phyloP scores from a whole-genome alignment of 2,888 invertebrate species.

The Artemia sinica region DNA sequence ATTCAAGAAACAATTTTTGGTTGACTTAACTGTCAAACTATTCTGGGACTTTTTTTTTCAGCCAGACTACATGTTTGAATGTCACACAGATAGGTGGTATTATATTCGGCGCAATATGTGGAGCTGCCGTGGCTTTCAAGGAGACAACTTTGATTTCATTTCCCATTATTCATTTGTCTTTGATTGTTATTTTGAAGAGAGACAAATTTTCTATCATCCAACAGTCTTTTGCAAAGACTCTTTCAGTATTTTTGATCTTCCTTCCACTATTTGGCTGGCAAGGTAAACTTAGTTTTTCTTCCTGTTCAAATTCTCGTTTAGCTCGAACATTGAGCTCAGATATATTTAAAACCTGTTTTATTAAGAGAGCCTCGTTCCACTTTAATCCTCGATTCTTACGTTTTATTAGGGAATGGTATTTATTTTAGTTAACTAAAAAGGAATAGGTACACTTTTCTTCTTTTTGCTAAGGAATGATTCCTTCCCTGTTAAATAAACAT shows the following conservation, averaged over 20 bases:
- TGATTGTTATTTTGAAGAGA: not conserved
- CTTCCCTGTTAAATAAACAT: too few species aligned
- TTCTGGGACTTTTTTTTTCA: not conserved
- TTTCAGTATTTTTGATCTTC: not conserved
- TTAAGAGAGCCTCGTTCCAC: too few species aligned
- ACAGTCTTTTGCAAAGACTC: not conserved
- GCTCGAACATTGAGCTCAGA: too few species aligned
- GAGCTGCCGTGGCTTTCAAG: not conserved
- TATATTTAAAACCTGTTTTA: too few species aligned
- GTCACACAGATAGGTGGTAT: conserved; percentile 3
- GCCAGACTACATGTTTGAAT: not conserved
- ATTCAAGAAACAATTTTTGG: too few species aligned
- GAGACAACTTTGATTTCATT: not conserved
- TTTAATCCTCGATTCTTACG: too few species aligned
- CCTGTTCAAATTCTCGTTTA: not conserved
- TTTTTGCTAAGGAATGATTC: too few species aligned
- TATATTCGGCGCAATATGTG: not conserved
- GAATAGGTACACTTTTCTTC: too few species aligned
- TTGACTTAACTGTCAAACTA: too few species aligned
- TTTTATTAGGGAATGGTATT: too few species aligned
- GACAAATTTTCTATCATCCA: conserved; percentile 1
- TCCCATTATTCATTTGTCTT: not conserved
- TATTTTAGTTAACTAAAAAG: too few species aligned
- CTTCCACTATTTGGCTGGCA: not conserved
- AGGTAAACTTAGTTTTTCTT: not conserved